Evolutionary conservation across 2,888 invertebrate genomes (phyloP).

Genomic region (Himalopsyche japonica): DNA sequence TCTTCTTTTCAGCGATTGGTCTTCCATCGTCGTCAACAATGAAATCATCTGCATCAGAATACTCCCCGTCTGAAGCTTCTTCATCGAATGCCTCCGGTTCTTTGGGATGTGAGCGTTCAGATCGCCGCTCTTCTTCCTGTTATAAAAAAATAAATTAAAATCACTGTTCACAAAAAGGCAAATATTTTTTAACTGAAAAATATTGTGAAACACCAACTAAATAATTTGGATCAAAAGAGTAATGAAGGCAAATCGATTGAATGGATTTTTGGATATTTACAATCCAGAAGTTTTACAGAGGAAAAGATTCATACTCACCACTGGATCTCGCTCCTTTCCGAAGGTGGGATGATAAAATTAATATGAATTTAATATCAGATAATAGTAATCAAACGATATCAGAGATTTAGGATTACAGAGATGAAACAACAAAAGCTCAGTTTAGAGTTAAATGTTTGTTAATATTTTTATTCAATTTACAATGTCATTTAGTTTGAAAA

Average conservation of each 20-base stretch:
- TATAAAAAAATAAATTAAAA: slow-evolving; percentile 31
- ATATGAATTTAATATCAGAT: background rate
- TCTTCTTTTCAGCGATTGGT: slow-evolving; percentile 81
- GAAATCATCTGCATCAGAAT: slow-evolving; percentile 92
- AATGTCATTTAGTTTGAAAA: too few relatives aligned
- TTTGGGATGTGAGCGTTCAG: slow-evolving; percentile 69
- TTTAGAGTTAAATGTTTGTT: too few relatives aligned
- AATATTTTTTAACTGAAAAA: too few relatives aligned
- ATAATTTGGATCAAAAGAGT: too few relatives aligned
- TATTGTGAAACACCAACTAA: too few relatives aligned
- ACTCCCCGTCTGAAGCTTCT: slow-evolving; percentile 76
- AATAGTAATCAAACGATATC: background rate
- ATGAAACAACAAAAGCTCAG: too few relatives aligned
- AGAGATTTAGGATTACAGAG: too few relatives aligned
- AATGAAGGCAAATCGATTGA: too few relatives aligned
- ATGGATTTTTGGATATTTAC: too few relatives aligned
- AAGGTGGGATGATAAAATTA: background rate
- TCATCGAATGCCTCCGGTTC: slow-evolving; percentile 74
- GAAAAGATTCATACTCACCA: slow-evolving; percentile 38
- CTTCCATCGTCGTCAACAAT: slow-evolving; percentile 96
- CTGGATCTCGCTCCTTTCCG: slow-evolving; percentile 45
- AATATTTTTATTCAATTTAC: too few relatives aligned
- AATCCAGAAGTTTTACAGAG: background rate
- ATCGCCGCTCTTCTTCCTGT: slow-evolving; percentile 78
- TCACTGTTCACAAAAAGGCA: too few relatives aligned